These are phyloP conservation scores for Camelus bactrianus DNA, from an alignment of 2,113 vertebrate species.

Conservation along the genomic window DNA sequence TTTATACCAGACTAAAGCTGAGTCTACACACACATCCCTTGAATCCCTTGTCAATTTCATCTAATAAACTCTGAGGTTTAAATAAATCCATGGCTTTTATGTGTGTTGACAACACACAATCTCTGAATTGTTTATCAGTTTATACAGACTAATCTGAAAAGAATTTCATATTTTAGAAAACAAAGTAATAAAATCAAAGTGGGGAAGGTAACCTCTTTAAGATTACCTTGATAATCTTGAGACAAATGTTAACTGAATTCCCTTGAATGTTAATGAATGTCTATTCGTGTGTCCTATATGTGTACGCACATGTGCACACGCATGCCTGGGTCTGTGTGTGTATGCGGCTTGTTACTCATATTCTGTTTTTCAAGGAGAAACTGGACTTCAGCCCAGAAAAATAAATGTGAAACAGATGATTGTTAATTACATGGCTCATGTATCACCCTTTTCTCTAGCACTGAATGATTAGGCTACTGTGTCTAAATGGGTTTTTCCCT, in stretches of 20 bases:
- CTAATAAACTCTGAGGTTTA: not conserved
- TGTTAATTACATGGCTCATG: slow-evolving; percentile 35
- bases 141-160: not conserved
- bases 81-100: not conserved
- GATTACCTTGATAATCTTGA: slow-evolving; percentile 24
- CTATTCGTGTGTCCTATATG: not conserved
- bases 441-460: slow-evolving; percentile 11
- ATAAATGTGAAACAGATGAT: slow-evolving; percentile 48
- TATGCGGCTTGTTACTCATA: not conserved
- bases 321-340: accelerated
- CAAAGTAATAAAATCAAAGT: slow-evolving; percentile 14
- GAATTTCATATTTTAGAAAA: slow-evolving; percentile 45
- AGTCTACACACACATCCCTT: not conserved
- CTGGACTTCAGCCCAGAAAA: slow-evolving; percentile 40
- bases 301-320: not conserved
- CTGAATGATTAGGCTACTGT: not conserved
- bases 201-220: not conserved
- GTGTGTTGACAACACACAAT: not conserved
- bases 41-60: not conserved
- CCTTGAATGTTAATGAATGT: not conserved
- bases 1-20: not conserved
- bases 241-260: slow-evolving; percentile 7
- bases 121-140: not conserved
- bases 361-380: slow-evolving; percentile 1
- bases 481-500: slow-evolving; percentile 27